These are phyloP conservation scores for Sebastolobus alascanus DNA, from an alignment of 2,797 vertebrate genomes.

Conservation along the genomic window DNA sequence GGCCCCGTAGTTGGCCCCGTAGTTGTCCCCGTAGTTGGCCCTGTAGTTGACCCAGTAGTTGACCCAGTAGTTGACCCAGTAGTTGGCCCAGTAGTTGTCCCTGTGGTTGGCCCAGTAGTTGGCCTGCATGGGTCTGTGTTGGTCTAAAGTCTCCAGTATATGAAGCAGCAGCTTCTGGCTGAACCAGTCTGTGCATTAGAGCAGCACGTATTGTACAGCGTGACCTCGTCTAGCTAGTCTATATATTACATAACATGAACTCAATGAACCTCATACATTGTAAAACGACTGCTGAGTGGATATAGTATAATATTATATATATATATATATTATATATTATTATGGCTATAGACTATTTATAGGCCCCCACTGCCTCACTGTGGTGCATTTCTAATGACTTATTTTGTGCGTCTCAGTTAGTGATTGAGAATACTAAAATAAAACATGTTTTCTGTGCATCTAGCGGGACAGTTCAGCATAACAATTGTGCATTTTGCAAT, in stretches of 20 bases:
- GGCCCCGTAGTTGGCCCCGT: too few species aligned
- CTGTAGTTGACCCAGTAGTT: too few species aligned
- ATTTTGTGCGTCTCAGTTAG: too few species aligned
- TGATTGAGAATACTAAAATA: not conserved
- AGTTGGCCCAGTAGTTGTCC: too few species aligned
- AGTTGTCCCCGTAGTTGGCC: too few species aligned
- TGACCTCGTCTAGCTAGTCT: slow-evolving; percentile 48
- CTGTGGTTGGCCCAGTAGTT: not conserved
- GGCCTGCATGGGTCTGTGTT: slow-evolving; percentile 5
- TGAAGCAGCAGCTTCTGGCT: not conserved
- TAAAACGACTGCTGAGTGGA: slow-evolving; percentile 53
- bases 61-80: too few species aligned
- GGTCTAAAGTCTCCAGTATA: not conserved
- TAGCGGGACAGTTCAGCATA: too few species aligned
- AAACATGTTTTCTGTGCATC: not conserved
- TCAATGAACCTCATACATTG: slow-evolving; percentile 65
- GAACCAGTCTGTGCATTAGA: slow-evolving; percentile 10
- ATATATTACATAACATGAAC: slow-evolving; percentile 74
- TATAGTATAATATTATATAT: too few species aligned
- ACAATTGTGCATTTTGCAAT: too few species aligned
- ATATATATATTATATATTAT: too few species aligned
- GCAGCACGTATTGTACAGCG: slow-evolving; percentile 18
- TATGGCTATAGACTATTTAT: slow-evolving; percentile 32
- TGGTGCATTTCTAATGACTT: not conserved
- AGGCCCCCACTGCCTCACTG: not conserved